Evolutionary conservation across 2,888 invertebrate species (phyloP).

Genomic region (Hyposoter dolosus): DNA sequence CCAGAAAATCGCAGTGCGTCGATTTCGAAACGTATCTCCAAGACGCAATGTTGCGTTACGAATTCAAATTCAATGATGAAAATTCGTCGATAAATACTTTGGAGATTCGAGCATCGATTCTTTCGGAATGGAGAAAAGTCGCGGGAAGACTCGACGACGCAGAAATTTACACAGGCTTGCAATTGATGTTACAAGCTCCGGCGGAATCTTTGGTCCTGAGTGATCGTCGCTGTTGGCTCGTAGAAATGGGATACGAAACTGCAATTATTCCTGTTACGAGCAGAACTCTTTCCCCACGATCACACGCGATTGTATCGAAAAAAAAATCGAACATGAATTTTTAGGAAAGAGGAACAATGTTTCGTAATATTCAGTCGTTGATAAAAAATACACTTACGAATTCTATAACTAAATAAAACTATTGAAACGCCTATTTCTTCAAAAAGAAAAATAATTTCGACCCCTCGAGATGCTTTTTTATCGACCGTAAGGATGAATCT

Average conservation of each 20-base stretch:
- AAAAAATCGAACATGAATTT: constrained; percentile 47
- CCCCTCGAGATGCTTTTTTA: constrained; percentile 76
- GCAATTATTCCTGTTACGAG: constrained; percentile 76
- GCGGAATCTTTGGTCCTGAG: constrained; percentile 80
- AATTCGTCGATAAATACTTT: constrained; percentile 37
- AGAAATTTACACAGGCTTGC: constrained; percentile 81
- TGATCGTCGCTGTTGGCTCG: constrained; percentile 79
- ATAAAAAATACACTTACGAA: constrained; percentile 38
- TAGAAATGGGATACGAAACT: constrained; percentile 75
- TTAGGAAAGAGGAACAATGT: background rate
- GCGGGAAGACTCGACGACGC: constrained; percentile 71
- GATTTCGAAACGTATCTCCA: constrained; percentile 78
- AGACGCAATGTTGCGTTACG: constrained; percentile 78
- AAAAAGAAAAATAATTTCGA: background rate
- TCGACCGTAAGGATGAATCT: constrained; percentile 94
- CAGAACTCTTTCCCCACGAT: constrained; percentile 79
- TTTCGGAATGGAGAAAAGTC: constrained; percentile 75
- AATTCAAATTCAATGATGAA: constrained; percentile 62
- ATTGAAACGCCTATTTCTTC: constrained; percentile 31
- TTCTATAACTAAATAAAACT: constrained; percentile 14
- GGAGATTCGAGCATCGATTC: constrained; percentile 70
- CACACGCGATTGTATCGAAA: constrained; percentile 80
- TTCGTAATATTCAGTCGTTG: constrained; percentile 6
- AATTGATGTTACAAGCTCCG: constrained; percentile 79
- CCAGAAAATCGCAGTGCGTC: constrained; percentile 80